Evolutionary conservation across 2,888 invertebrate species (phyloP), one percentile per base, ranked within the genome.

Genomic region (Penaeus monodon): DNA sequence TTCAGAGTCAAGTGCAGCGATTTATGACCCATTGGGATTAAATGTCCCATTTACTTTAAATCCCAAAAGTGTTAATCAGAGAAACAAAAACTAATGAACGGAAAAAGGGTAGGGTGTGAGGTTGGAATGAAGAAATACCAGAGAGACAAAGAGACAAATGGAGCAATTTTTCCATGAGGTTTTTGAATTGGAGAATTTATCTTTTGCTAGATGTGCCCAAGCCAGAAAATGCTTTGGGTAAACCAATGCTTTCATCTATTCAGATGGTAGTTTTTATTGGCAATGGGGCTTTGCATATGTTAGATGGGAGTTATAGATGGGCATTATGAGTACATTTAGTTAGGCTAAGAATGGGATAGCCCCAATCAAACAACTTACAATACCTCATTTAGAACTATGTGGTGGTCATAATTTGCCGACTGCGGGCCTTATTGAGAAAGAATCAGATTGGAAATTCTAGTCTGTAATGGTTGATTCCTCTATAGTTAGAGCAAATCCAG

Each of bases 401-500:
- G 83, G 74, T 22, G 78, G 77, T 86, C 22, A 0, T 83, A 14
- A 27, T 70, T 27, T 66, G 68, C 44, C 33, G 86, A 29, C 27
- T 86, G 70, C 17, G 82, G 14, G 64, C 57, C 14, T 24, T 14
- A n/a, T 83, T 86, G 3, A 33, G 33, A 33, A 3, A 33, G 33
- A 33, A 33, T 33, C 33, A 12, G 64, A 57, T 3, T 78, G 64
- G 12, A 29, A 49, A 27, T 83, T 83, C 57, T 24, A 38, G 3
- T 63, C 70, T 7, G 63, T 82, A 24, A 57, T 81, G 27, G 78
- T 77, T n/a, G 86, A 86, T 29, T 85, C 73, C 17, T 8, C 38
- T n/a, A 74, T 85, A n/a, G 73, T 85, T 1, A 49, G 80, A 65
- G 70, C 86, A 2, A 77, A 86, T n/a, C 78, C 81, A 74, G 49